Percentiles rank a stretch among this genome's conserved stretches.
phyloP scores from a whole-genome alignment of 2,113 vertebrate genomes.

The Lamprologus speciosus region DNA sequence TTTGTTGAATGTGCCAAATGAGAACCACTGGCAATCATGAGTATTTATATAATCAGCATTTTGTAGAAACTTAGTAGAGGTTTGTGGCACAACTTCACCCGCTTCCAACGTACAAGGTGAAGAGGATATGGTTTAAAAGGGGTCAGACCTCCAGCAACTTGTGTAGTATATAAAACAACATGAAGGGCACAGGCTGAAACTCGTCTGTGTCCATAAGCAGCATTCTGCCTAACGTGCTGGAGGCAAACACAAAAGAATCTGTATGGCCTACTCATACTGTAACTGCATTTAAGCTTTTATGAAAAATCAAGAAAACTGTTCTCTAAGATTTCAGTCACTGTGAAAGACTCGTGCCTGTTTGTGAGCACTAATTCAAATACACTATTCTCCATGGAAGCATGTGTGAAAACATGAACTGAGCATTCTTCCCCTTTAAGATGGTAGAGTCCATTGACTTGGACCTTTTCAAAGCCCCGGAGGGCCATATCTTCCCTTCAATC shows the following conservation, averaged over 20 bases:
- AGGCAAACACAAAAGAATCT: background rate
- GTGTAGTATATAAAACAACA: background rate
- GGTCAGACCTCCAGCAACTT: background rate
- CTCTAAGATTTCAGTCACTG: background rate
- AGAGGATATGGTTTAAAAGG: background rate
- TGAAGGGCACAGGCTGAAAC: background rate
- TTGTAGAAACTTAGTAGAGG: background rate
- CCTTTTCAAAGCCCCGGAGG: conserved; percentile 53
- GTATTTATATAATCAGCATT: background rate
- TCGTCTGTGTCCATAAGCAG: background rate
- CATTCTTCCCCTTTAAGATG: conserved; percentile 45
- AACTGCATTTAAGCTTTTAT: background rate
- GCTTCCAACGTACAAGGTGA: background rate
- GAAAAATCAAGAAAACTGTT: background rate
- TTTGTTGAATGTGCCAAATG: background rate
- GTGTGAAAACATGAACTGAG: conserved; percentile 35
- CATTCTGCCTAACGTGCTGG: background rate
- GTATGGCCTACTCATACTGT: background rate
- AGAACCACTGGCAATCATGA: background rate
- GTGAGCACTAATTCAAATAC: conserved; percentile 1
- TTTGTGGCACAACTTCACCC: background rate
- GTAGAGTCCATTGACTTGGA: conserved; percentile 55
- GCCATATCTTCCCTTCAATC: conserved; percentile 60
- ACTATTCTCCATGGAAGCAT: conserved; percentile 18
- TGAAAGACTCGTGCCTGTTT: background rate